A percentile compares a stretch with the other conserved stretches of the same genome.
Evolutionary conservation across 2,888 invertebrate genomes (phyloP).

Genomic region (Blera fallax): DNA sequence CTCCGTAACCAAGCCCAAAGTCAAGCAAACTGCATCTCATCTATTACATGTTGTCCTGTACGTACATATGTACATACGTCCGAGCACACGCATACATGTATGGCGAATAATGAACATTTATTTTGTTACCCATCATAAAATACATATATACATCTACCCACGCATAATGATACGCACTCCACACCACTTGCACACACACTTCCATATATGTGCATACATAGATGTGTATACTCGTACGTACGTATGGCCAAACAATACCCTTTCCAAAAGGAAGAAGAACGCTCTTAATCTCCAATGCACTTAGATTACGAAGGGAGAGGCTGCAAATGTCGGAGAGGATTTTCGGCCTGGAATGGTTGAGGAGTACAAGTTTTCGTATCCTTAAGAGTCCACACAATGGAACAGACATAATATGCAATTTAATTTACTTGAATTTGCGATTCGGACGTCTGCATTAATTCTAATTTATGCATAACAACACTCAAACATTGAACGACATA

Average conservation of each 20-base stretch:
- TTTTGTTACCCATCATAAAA: conserved; percentile 52
- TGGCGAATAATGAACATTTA: conserved; percentile 64
- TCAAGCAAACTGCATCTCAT: conserved; percentile 19
- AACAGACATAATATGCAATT: conserved; percentile 74
- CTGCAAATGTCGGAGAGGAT: conserved; percentile 59
- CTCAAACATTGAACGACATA: conserved; percentile 75
- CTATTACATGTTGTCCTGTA: conserved; percentile 14
- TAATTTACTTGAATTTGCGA: conserved; percentile 75
- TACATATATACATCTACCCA: conserved; percentile 49
- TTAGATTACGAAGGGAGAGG: conserved; percentile 51
- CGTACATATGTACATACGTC: not conserved
- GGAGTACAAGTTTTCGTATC: conserved; percentile 54
- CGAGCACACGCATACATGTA: conserved; percentile 28
- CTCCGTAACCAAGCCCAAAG: not conserved
- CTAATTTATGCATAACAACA: conserved; percentile 77
- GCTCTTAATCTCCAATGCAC: conserved; percentile 70
- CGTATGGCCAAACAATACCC: conserved; percentile 35
- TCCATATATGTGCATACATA: too few species aligned
- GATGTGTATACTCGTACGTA: too few species aligned
- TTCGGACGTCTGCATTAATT: conserved; percentile 77
- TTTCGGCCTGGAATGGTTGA: conserved; percentile 13
- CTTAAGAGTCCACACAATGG: conserved; percentile 70
- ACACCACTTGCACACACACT: conserved; percentile 31
- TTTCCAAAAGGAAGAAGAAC: conserved; percentile 54
- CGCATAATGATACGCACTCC: conserved; percentile 63